Conservation (phyloP, 2,113 vertebrate genomes). For the Paratilapia polleni region DNA sequence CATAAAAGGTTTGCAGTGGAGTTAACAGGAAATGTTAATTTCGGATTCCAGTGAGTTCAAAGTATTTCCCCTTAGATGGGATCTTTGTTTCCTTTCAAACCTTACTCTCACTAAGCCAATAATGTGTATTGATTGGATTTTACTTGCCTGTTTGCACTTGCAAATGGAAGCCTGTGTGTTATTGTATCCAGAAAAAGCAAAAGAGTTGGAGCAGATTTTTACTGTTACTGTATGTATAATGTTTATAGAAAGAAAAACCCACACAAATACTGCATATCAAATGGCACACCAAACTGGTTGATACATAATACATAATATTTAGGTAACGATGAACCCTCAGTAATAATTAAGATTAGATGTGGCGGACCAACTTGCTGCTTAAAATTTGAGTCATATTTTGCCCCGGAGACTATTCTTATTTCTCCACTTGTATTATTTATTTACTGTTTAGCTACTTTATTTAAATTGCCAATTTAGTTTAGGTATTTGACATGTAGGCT, state of each 20-base stretch:
- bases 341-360: conserved; percentile 40
- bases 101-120: conserved; percentile 52
- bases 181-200: conserved; percentile 30
- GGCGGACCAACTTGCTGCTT: conserved; percentile 22
- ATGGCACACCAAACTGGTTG: not conserved
- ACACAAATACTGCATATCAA: not conserved
- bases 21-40: conserved; percentile 54
- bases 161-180: conserved; percentile 54
- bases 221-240: not conserved
- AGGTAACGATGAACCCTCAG: conserved; percentile 36
- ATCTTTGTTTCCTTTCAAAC: conserved; percentile 61
- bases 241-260: not conserved
- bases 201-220: not conserved
- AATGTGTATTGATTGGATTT: conserved; percentile 70
- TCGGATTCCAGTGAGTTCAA: conserved; percentile 49
- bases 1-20: conserved; percentile 38
- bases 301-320: conserved; percentile 23
- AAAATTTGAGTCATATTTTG: conserved; percentile 51
- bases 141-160: conserved; percentile 58
- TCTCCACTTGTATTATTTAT: conserved; percentile 59
- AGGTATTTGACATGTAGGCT: conserved; percentile 66
- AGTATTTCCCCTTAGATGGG: conserved; percentile 47
- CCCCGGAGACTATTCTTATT: conserved; percentile 51
- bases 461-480: conserved; percentile 71
- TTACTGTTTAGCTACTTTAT: conserved; percentile 62